Base-by-base conservation (phyloP, 2,888 invertebrate species). In the Hylaea fasciaria region DNA sequence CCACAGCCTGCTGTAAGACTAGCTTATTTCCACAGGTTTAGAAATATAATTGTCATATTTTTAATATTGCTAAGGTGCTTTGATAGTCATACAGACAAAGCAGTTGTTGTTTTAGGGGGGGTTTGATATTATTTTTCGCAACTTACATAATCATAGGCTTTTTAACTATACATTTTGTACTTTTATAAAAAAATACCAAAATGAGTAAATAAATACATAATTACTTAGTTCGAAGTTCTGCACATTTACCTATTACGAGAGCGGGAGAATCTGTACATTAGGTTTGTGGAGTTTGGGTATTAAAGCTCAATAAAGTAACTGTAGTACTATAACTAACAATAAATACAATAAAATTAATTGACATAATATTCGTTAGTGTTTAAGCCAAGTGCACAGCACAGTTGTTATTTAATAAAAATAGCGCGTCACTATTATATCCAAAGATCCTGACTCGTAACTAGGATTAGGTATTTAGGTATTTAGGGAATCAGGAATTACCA, bases 1-100 rank as follows among this genome's bases (percentile, higher is more conserved):
- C 45, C 68, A 68, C 64, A 67, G 62, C 66, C 67, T 57, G 67
- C 44, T 67, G 62, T 66, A 59, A 62, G 56, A 60, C 65, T 65
- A 64, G 51, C 56, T 22, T 55, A 40, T 52, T 9, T 62, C 29
- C 39, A 53, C 35, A 28, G 37, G 48, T 29, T 13, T 48, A 29
- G 4, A 39, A 12, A 5, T 22, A 22, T 22, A 44, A 13, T 37
- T 35, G 16, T 0, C 2, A 7, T 35, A 1, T 11, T 1, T 43
- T 45, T 14, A 22, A 3, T 17, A 35, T 14, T 37, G 16, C 14
- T 13, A 40, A 5, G 14, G 1, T 40, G 14, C 14, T 40, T 40
- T 0, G 7, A 14, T 40, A 13, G 13, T 12, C 40, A 40, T 5
- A 14, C 14, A 39, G n/a, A 39, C 39, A 39, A 39, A 39, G 22